Base-by-base conservation (phyloP, 2,797 vertebrate species). In the Periparus ater region DNA sequence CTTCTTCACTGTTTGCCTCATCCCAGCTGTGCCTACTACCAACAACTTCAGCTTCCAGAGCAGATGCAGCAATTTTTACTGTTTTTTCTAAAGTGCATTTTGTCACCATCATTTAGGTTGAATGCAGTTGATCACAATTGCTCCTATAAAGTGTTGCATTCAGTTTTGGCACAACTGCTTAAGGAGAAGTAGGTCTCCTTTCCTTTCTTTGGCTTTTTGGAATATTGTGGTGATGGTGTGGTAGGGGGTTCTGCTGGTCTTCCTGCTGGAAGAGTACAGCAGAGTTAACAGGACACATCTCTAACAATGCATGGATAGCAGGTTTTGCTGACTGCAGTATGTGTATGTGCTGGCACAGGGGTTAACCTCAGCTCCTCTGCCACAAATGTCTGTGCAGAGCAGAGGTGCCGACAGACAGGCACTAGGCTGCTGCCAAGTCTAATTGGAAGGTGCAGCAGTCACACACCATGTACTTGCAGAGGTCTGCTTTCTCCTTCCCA, bases 341-440 rank as follows among this genome's bases (percentile, higher is more conserved):
- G 6, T 0, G 0, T 62, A 36, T 1, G 0, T 58, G 60, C 67
- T 89, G 77, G 74, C 80, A 70, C 5, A 30, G 47, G 34, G 57
- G 27, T 77, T 91, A 67, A 75, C 58, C 63, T 83, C 85, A 25
- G 36, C 72, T 50, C 38, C 57, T 83, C 61, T 78, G 54, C 67
- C 77, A 50, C 84, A 58, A 63, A 47, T 6, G 58, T 58, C 80
- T 8, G 0, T 50, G 66, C 63, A 62, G 67, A 68, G 78, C 32
- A 55, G 78, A 70, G 45, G 67, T 87, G 73, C 83, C 0, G 1
- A 79, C 71, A 87, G 44, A 77, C 76, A 55, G 71, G 53, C 45
- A 29, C 51, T 53, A 91, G 89, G 45, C 84, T 87, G 84, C 78
- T 89, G 87, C 87, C 92, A 89, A 60, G 60, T 70, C 45, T 70